Base-by-base conservation (phyloP, 2,113 vertebrate genomes). In the Marcusenius ussheri region DNA sequence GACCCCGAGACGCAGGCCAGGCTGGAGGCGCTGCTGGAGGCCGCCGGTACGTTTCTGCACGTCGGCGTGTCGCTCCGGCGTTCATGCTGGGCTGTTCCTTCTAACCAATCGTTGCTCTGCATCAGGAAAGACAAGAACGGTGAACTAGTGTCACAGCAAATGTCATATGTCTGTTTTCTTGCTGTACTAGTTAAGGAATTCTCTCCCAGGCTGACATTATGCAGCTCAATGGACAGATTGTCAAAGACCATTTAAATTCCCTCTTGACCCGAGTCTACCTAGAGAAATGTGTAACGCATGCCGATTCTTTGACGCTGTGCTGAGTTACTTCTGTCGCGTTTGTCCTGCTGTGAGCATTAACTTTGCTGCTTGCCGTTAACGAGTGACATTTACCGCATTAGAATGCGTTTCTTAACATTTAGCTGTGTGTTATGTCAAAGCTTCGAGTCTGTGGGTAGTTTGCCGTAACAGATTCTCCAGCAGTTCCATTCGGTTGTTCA, bases 1-100 rank as follows among this genome's bases (percentile, higher is more conserved):
- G 98, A 99, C 96, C 98, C 98, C 95, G 98, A 99, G 93, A 99
- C 98, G 91, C 98, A 99, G 94, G 98, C 98, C 88, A 96, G 98
- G 92, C 96, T 99, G 83, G 98, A 99, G 96, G 98, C 98, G 80
- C 96, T 99, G 91, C 95, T 99, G 91, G 98, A 99, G 95, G 98
- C 98, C 93, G 98, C 98, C 97, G 98, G 98, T 99, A 98, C 88
- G 95, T 62, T 24, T 53, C 88, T 46, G 35, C 80, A 21, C 0
- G 13, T 10, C 27, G 4, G 0, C 45, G 5, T 39, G 27, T 70
- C 8, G 62, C 62, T 56, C 19, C 19, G 1, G n/a, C 2, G 10
- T 27, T 10, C 19, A 5, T 70, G 62, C 62, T 70, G n/a, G 0
- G 27, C 62, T 31, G 62, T 10, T 70, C 62, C 62, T 70, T 70